Evolutionary conservation across 2,888 invertebrate genomes (phyloP).

Genomic region (Limulus polyphemus): DNA sequence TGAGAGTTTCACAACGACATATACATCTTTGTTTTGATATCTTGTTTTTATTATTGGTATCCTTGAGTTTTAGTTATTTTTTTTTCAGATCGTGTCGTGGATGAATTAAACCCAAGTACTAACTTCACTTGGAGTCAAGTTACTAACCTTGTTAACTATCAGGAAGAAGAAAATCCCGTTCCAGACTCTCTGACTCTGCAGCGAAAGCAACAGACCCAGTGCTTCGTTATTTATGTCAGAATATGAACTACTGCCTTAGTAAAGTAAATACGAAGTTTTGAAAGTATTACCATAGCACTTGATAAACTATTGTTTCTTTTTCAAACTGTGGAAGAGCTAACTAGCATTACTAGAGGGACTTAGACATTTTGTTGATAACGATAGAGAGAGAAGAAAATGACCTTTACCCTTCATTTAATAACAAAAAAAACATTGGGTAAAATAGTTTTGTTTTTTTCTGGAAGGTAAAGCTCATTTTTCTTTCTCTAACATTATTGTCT

Average conservation of each 20-base stretch:
- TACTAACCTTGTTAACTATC: constrained; percentile 62
- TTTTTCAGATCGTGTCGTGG: constrained; percentile 70
- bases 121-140: constrained; percentile 41
- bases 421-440: no score
- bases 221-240: constrained; percentile 52
- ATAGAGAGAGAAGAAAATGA: no score
- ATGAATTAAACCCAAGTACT: constrained; percentile 94
- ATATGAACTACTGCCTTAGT: constrained; percentile 41
- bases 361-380: no score
- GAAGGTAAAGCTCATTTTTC: no score
- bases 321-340: background rate
- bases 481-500: no score
- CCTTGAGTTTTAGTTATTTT: no score
- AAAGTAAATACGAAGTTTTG: constrained; percentile 36
- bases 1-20: no score
- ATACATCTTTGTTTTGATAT: no score
- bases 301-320: background rate
- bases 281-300: constrained; percentile 32
- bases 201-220: constrained; percentile 63
- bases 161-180: constrained; percentile 58
- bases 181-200: constrained; percentile 52
- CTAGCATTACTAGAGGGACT: no score
- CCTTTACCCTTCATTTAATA: no score
- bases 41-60: no score
- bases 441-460: no score